A percentile compares a stretch with the other conserved stretches of the same genome.
These are phyloP conservation scores for Allygus modestus DNA, from an alignment of 2,888 invertebrate genomes.

Conservation along the genomic window DNA sequence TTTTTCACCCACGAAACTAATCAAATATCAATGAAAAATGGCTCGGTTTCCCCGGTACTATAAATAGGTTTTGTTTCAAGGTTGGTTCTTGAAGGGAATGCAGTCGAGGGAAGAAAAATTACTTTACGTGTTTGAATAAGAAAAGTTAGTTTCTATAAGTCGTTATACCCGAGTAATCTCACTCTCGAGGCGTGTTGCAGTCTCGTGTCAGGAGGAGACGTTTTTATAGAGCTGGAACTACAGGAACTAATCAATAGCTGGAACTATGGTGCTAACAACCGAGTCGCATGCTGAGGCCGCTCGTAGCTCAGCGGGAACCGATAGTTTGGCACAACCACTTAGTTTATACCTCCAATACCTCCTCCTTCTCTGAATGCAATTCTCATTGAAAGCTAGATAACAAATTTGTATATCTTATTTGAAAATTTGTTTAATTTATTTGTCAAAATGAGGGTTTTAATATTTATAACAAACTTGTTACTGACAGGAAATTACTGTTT, in stretches of 20 bases:
- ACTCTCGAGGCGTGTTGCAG: conserved; percentile 2
- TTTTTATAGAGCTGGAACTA: conserved; percentile 16
- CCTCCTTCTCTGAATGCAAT: neutral
- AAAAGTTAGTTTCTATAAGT: neutral
- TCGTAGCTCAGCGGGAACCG: neutral
- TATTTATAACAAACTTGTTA: too few relatives aligned
- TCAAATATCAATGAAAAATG: too few relatives aligned
- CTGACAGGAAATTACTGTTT: too few relatives aligned
- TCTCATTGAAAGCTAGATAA: too few relatives aligned
- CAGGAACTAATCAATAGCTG: conserved; percentile 29
- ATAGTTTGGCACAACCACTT: conserved; percentile 26
- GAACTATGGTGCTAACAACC: conserved; percentile 24
- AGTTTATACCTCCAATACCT: neutral
- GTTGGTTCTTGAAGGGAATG: neutral
- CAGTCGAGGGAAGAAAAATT: neutral
- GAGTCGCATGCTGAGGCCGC: neutral
- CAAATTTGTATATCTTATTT: too few relatives aligned
- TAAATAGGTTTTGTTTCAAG: too few relatives aligned
- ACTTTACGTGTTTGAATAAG: neutral
- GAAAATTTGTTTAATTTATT: too few relatives aligned
- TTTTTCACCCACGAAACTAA: too few relatives aligned
- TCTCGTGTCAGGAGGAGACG: neutral
- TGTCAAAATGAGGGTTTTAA: too few relatives aligned
- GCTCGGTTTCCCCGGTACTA: too few relatives aligned
- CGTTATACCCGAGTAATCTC: neutral